A percentile compares a stretch with the other conserved stretches of the same genome.
Conservation (phyloP, 23 tunicate species). For the Oikopleura vanhoeffeni region DNA sequence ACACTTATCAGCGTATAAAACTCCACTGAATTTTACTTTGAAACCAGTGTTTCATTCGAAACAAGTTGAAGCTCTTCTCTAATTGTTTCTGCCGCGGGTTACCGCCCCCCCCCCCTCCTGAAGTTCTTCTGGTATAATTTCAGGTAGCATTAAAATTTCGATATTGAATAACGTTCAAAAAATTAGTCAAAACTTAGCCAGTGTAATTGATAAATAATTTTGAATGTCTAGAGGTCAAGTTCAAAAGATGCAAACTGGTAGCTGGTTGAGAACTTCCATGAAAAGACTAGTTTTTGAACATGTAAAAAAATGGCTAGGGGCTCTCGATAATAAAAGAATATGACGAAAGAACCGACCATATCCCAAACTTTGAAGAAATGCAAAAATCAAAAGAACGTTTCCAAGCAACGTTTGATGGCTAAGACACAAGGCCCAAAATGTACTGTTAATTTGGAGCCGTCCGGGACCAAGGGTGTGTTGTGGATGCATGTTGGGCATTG, state of each 20-base stretch:
- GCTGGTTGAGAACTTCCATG: not conserved
- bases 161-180: too few relatives aligned
- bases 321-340: not conserved
- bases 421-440: conserved; percentile 40
- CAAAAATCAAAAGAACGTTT: conserved; percentile 18
- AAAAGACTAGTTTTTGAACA: not conserved
- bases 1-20: too few relatives aligned
- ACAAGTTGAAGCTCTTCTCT: too few relatives aligned
- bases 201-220: too few relatives aligned
- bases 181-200: too few relatives aligned
- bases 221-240: too few relatives aligned
- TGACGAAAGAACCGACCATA: not conserved
- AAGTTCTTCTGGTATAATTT: too few relatives aligned
- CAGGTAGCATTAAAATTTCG: too few relatives aligned
- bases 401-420: conserved; percentile 47
- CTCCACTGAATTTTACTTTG: too few relatives aligned
- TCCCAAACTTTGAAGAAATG: not conserved
- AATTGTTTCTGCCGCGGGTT: too few relatives aligned
- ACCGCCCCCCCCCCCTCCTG: too few relatives aligned
- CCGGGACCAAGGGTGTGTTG: conserved; percentile 73
- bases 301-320: not conserved
- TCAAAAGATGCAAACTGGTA: not conserved
- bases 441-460: conserved; percentile 31
- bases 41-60: too few relatives aligned
- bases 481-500: conserved; percentile 93